A percentile compares a stretch with the other conserved stretches of the same genome.
Conservation (phyloP, 2,113 vertebrate genomes). For the Eurypyga helias region DNA sequence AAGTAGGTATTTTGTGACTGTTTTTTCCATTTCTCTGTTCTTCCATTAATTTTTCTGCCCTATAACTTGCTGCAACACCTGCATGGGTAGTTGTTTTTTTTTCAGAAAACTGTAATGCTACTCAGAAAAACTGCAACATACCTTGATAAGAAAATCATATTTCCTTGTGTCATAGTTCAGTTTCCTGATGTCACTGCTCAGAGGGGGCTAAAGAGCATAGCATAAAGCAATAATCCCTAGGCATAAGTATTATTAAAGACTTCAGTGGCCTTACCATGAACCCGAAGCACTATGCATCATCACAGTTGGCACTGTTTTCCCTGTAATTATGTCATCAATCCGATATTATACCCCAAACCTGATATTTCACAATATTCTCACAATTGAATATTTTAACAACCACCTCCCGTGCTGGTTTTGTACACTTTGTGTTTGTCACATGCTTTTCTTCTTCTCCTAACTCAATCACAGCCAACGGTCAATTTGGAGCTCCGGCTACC, state of each 20-base stretch:
- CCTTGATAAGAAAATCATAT: neutral
- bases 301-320: neutral
- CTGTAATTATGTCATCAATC: neutral
- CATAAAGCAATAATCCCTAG: neutral
- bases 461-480: slow-evolving; percentile 37
- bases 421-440: neutral
- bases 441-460: neutral
- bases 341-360: neutral
- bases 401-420: neutral
- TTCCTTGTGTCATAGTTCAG: neutral
- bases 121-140: neutral
- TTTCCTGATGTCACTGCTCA: neutral
- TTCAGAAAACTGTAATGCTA: neutral
- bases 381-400: neutral
- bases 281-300: neutral
- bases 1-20: neutral
- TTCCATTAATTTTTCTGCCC: neutral
- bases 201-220: neutral
- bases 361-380: neutral
- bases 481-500: slow-evolving; percentile 37
- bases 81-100: neutral
- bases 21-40: neutral
- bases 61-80: neutral
- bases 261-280: neutral
- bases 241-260: neutral